Percentiles rank a stretch among this genome's conserved stretches.
Conservation (phyloP, 2,113 vertebrate genomes). For the Gorsachius goisagi region DNA sequence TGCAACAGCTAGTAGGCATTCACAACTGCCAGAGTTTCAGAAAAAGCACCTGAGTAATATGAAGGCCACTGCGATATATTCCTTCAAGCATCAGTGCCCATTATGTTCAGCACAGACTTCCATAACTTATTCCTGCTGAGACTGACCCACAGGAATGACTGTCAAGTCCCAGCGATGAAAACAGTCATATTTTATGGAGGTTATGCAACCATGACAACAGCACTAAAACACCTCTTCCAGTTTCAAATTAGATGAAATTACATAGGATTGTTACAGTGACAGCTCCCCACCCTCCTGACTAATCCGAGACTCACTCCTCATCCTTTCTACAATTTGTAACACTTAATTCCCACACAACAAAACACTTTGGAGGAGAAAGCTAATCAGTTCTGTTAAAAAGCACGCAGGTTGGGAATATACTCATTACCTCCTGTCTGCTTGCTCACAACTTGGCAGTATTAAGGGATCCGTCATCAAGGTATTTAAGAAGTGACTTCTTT, state of each 20-base stretch:
- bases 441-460: not conserved
- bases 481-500: not conserved
- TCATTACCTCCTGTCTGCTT: not conserved
- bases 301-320: not conserved
- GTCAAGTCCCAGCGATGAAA: not conserved
- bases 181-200: not conserved
- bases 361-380: not conserved
- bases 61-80: not conserved
- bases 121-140: not conserved
- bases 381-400: not conserved
- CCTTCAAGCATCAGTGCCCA: not conserved
- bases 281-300: not conserved
- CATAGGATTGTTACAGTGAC: not conserved
- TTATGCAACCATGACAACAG: not conserved
- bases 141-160: not conserved
- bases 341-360: not conserved
- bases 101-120: not conserved
- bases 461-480: not conserved
- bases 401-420: not conserved
- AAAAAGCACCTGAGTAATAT: not conserved
- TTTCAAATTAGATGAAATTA: not conserved
- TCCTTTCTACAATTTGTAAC: not conserved
- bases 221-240: not conserved
- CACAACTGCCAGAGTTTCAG: not conserved
- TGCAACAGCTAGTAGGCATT: not conserved